phyloP scores from a whole-genome alignment of 2,113 vertebrate genomes.

The Myiozetetes cayanensis region DNA sequence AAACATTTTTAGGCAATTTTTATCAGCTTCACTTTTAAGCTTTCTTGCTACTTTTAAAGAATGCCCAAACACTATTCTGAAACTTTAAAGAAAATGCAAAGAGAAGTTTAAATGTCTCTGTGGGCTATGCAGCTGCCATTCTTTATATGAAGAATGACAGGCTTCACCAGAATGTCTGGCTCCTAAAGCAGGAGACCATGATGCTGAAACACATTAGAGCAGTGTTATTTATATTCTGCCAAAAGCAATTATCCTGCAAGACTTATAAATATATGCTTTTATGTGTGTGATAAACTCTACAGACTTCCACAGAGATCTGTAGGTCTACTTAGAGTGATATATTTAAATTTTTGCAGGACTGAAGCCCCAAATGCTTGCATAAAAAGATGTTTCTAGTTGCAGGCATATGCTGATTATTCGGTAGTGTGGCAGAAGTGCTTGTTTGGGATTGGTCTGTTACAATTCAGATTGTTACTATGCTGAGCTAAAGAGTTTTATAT shows the following conservation, averaged over 20 bases:
- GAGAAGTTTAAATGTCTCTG: slow-evolving; percentile 47
- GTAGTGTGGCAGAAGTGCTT: neutral
- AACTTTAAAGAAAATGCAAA: slow-evolving; percentile 42
- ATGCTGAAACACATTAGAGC: slow-evolving; percentile 39
- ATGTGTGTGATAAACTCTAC: slow-evolving; percentile 43
- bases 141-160: slow-evolving; percentile 54
- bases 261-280: slow-evolving; percentile 37
- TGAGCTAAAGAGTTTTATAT: neutral
- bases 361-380: slow-evolving; percentile 50
- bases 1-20: neutral
- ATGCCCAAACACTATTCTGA: neutral
- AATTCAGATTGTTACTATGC: neutral
- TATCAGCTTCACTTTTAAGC: neutral
- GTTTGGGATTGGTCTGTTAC: neutral
- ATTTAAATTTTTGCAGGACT: slow-evolving; percentile 59
- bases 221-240: slow-evolving; percentile 58
- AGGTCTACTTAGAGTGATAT: slow-evolving; percentile 42
- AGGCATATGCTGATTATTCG: slow-evolving; percentile 34
- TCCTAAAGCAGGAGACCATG: slow-evolving; percentile 42
- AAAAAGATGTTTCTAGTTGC: slow-evolving; percentile 36
- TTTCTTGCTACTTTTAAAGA: slow-evolving; percentile 29
- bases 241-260: slow-evolving; percentile 54
- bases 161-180: slow-evolving; percentile 50
- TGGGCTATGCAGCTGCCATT: slow-evolving; percentile 45
- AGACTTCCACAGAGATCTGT: slow-evolving; percentile 42